Evolutionary conservation across 2,888 invertebrate genomes (phyloP).

Genomic region (Leucophenga montana): DNA sequence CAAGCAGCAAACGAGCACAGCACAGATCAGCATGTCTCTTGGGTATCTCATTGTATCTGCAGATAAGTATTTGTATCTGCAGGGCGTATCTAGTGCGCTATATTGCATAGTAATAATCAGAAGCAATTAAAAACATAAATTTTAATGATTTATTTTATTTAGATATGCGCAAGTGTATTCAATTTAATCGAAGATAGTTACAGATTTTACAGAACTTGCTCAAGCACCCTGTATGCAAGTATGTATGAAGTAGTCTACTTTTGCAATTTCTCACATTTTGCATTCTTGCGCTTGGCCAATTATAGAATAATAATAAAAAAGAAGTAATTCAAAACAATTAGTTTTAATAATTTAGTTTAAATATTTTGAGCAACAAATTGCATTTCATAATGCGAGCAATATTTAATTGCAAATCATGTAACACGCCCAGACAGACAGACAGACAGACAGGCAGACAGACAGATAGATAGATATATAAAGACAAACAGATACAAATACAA

Average conservation of each 20-base stretch:
- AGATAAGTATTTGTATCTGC: constrained; percentile 12
- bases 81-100: constrained; percentile 25
- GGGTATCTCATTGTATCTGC: neutral
- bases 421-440: neutral
- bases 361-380: constrained; percentile 10
- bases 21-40: neutral
- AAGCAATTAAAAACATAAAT: constrained; percentile 66
- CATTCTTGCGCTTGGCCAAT: too few relatives aligned
- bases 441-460: too few relatives aligned
- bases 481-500: too few relatives aligned
- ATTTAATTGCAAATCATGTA: constrained; percentile 8
- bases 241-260: neutral
- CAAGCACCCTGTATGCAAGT: constrained; percentile 10
- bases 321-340: neutral
- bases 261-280: too few relatives aligned
- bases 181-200: neutral
- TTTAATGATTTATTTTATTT: constrained; percentile 63
- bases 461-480: too few relatives aligned
- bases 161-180: constrained; percentile 14
- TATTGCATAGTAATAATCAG: constrained; percentile 54
- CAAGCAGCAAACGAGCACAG: neutral
- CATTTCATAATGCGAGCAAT: neutral
- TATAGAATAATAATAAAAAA: too few relatives aligned
- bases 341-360: constrained; percentile 9
- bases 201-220: too few relatives aligned